Conservation (phyloP, 2,797 vertebrate genomes). For the Ceryle rudis region DNA sequence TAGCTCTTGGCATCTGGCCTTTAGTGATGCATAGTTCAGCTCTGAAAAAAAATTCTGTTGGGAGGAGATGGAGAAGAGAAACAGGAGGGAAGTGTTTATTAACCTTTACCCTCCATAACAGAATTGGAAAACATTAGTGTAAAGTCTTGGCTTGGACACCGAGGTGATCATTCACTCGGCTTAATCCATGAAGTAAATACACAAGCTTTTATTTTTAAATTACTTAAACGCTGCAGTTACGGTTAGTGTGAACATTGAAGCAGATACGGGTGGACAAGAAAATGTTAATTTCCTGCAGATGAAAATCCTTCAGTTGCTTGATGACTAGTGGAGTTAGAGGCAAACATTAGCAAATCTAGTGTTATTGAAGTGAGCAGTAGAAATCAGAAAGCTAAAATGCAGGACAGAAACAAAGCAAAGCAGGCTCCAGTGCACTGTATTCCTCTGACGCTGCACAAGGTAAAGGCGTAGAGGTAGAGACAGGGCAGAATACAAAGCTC, state of each 20-base stretch:
- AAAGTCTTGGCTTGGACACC: background rate
- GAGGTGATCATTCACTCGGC: background rate
- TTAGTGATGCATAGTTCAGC: background rate
- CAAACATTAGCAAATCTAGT: constrained; percentile 7
- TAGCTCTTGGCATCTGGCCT: constrained; percentile 16
- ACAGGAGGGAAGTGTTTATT: constrained; percentile 17
- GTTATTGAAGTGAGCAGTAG: background rate
- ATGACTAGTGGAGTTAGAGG: background rate
- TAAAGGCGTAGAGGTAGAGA: constrained; percentile 49
- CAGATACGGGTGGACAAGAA: background rate
- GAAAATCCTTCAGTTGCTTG: background rate
- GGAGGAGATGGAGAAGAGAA: background rate
- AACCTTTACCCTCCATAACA: background rate
- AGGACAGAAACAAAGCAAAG: constrained; percentile 14
- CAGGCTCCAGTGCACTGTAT: background rate
- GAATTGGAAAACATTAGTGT: background rate
- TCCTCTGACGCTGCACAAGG: constrained; percentile 24
- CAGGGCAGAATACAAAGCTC: constrained; percentile 56
- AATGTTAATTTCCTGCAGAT: background rate
- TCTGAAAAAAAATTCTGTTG: background rate
- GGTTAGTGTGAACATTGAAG: background rate
- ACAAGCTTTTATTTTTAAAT: background rate
- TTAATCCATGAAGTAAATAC: background rate
- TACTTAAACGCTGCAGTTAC: background rate
- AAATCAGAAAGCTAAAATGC: constrained; percentile 12